These are phyloP conservation scores for Lochmaea crataegi DNA, from an alignment of 2,888 invertebrate genomes.

Conservation along the genomic window DNA sequence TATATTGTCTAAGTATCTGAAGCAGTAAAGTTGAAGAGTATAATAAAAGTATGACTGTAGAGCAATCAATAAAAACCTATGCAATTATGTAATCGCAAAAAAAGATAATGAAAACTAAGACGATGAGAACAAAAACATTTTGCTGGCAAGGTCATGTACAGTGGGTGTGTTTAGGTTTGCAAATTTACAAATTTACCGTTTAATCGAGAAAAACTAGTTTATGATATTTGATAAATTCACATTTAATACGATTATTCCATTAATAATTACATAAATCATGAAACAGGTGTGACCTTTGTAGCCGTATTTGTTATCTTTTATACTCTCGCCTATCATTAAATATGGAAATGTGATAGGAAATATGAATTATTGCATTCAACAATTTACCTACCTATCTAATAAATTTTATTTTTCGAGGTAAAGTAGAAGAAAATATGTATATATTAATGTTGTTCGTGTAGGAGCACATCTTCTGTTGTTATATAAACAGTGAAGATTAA, in stretches of 20 bases:
- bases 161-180: background rate
- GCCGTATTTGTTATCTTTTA: background rate
- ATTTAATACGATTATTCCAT: background rate
- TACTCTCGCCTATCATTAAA: background rate
- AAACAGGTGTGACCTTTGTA: background rate
- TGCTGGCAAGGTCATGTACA: background rate
- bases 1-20: too few species aligned
- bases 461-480: too few species aligned
- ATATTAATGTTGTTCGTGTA: too few species aligned
- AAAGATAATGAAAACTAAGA: background rate
- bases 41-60: background rate
- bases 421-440: background rate
- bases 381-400: background rate
- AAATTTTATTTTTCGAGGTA: background rate
- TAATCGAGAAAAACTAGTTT: background rate
- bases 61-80: background rate
- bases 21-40: too few species aligned
- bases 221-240: background rate
- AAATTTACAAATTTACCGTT: background rate
- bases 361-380: background rate
- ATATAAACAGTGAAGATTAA: too few species aligned
- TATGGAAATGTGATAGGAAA: conserved; percentile 1
- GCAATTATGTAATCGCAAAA: background rate
- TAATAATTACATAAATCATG: conserved; percentile 4
- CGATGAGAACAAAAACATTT: background rate